These are phyloP conservation scores for Fopius arisanus DNA, from an alignment of 1,140 invertebrate species.

Conservation along the genomic window DNA sequence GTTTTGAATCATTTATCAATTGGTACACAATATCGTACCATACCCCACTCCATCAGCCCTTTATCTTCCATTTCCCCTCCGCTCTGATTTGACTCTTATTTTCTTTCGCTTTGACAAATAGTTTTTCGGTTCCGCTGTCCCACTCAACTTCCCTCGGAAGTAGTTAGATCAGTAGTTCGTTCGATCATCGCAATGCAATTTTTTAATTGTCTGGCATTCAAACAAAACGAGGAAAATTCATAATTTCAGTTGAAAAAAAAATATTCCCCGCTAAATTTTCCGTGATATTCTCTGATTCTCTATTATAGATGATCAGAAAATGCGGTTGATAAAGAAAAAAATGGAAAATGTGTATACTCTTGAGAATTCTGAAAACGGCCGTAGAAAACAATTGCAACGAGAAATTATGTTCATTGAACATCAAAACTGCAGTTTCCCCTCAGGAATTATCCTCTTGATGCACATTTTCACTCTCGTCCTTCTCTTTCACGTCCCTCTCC, in stretches of 20 bases:
- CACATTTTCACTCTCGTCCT: neutral
- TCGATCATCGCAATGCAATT: conserved; percentile 15
- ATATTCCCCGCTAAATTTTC: too few relatives aligned
- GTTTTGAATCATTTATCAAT: conserved; percentile 52
- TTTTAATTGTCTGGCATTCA: neutral
- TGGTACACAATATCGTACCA: conserved; percentile 51
- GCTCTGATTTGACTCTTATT: conserved; percentile 10
- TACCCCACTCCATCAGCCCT: conserved; percentile 8
- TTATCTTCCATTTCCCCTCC: conserved; percentile 19
- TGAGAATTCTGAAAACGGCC: neutral
- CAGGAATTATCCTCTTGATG: conserved; percentile 15
- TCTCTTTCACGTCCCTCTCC: neutral
- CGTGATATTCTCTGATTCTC: too few relatives aligned
- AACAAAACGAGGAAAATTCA: too few relatives aligned
- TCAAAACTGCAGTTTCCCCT: neutral
- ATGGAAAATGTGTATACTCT: neutral
- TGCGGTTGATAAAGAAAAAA: conserved; percentile 6
- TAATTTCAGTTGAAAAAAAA: too few relatives aligned
- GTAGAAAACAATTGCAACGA: neutral
- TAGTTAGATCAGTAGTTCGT: conserved; percentile 6
- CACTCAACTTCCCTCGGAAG: neutral
- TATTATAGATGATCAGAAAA: too few relatives aligned
- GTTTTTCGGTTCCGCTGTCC: neutral
- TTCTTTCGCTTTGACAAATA: conserved; percentile 10
- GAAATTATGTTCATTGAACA: conserved; percentile 18